Evolutionary conservation across 2,113 vertebrate genomes (phyloP), one percentile per base, ranked within the genome.

Genomic region (Merops nubicus): DNA sequence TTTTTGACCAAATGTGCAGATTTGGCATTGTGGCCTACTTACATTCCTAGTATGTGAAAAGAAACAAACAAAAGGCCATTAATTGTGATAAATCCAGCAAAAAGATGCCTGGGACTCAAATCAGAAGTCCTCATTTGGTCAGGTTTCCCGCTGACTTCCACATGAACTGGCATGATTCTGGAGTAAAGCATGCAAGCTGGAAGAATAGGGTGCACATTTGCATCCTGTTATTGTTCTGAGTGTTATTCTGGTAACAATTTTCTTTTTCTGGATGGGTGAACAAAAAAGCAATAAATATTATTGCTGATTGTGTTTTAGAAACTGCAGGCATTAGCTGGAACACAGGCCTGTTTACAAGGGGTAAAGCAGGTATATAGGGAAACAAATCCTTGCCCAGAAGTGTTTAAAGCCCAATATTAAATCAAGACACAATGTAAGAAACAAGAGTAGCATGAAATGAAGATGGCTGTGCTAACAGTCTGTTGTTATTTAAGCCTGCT

Each of bases 371-470:
- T 38, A 73, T 40, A 68, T 34, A 59, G 42, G 54, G 85, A 88
- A 95, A 67, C 42, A 74, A 88, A 75, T 83, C 84, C 33, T 83
- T 91, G 38, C 79, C 85, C 83, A 86, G 59, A 92, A 74, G 21
- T 89, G 63, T 91, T 89, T 97, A 53, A 88, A 93, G 43, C 74
- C 47, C 77, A 47, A 72, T 81, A 67, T 40, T 92, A 91, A 93
- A 85, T 88, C 74, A 90, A 91, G 83, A 40, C 51, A 60, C 2
- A 5, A 45, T 34, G 10, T 45, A 47, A 67, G 40, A 81, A 70
- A 76, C 18, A 59, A 62, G 47, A 84, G 50, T 31, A 67, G 64
- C 42, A 20, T 87, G 92, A 96, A 92, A 77, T 33, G 56, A 67
- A 75, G 56, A 74, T 42, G 51, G 50, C 43, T 89, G 28, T 53